Evolutionary conservation across 2,113 vertebrate genomes (phyloP), one percentile per base, ranked within the genome.

Genomic region (Pseudopipra pipra): DNA sequence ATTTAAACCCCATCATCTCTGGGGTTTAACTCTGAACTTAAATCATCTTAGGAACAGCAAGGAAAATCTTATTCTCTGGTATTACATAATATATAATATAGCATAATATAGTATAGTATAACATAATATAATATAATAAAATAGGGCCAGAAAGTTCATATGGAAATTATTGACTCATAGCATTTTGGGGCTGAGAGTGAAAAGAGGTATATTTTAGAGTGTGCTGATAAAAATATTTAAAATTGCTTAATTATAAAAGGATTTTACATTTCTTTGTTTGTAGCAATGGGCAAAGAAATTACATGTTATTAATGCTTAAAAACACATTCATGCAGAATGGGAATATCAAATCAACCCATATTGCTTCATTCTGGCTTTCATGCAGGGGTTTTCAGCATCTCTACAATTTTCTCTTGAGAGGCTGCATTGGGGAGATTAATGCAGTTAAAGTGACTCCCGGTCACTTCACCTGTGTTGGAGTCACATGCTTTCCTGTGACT

Each of bases 351-450:
- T 33, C 11, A 47, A 35, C 4, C 12, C 0, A 0, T 44, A 39
- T 12, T 33, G 4, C 14, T 23, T 58, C 55, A n/a, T 17, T 4
- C 1, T 80, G 24, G 9, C 7, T 86, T 94, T 73, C 18, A 44
- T 15, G 4, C 24, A 66, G 16, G 4, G 0, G 0, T 62, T 28
- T 67, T 62, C 47, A 84, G 9, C 14, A 46, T 25, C 8, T 49
- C 31, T 49, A 18, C 1, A 46, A 5, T 25, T 73, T 77, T 80
- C 8, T 55, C 21, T 58, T 51, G 6, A 65, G 23, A 46, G 6
- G 5, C 6, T 56, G 33, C 6, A 47, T 2, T 81, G 21, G 31
- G 27, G 5, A 62, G 25, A 31, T 74, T 67, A 83, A 15, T 49
- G 35, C 11, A 16, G 15, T 46, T 72, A 74, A 46, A 88, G 8